phyloP scores from a whole-genome alignment of 2,888 invertebrate species.

The Drosophila mayaguana region DNA sequence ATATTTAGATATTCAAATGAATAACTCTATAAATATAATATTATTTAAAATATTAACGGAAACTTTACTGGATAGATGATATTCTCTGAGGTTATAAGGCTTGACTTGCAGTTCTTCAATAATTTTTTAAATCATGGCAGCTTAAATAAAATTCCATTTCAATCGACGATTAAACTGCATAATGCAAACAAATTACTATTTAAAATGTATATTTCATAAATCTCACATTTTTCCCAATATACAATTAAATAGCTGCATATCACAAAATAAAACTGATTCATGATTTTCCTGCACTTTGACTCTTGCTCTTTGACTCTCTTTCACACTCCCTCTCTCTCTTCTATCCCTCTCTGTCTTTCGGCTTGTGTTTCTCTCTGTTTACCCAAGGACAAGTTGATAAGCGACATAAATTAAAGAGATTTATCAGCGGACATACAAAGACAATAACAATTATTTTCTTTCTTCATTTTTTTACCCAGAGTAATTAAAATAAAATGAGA shows the following conservation, averaged over 20 bases:
- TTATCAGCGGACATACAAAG: constrained; percentile 11
- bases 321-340: neutral
- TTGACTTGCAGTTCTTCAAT: too few species aligned
- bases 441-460: constrained; percentile 12
- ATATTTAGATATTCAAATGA: too few species aligned
- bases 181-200: too few species aligned
- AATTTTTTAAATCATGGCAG: too few species aligned
- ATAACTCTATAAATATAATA: too few species aligned
- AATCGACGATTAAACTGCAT: too few species aligned
- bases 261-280: neutral
- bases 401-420: constrained; percentile 12
- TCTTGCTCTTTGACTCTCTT: constrained; percentile 17
- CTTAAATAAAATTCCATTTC: too few species aligned
- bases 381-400: constrained; percentile 28
- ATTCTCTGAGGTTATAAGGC: too few species aligned
- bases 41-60: too few species aligned
- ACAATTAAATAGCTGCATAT: neutral
- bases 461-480: constrained; percentile 3
- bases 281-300: constrained; percentile 5
- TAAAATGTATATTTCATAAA: neutral
- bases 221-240: neutral
- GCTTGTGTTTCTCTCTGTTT: neutral
- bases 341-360: neutral
- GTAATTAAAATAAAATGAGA: constrained; percentile 7
- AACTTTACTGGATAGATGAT: too few species aligned